Base-by-base conservation (phyloP, 2,888 invertebrate species). In the Dolichopus griseipennis region DNA sequence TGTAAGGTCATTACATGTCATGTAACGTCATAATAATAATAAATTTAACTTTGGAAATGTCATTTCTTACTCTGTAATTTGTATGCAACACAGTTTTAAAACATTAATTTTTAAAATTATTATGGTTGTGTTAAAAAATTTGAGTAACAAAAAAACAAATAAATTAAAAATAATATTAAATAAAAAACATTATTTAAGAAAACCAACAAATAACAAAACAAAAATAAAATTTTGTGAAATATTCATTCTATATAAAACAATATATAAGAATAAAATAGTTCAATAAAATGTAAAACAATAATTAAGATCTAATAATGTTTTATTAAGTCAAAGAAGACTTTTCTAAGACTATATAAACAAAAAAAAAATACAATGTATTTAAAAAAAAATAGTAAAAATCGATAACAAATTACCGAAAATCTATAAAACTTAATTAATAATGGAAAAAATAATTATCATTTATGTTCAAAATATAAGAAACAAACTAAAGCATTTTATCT, bases 61-160 rank as follows among this genome's bases (percentile, higher is more conserved):
- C 2, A 27, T 27, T 27, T 27, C 27, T 27, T 27, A 27, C 27
- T 4, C 27, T 27, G 27, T 27, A 27, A 2, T 4, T 5, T 27
- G 27, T 27, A 27, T 27, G 27, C 27, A n/a, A 37, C 37, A 37
- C 10, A 37, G 8, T 9, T 37, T 8, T 37, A 37, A 37, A 37
- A 52, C 15, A 52, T 52, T 52, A 7, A 18, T 52, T 52, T 18
- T 18, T 52, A 52, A 52, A 52, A 52, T 52, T 18, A 12, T 52
- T 52, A 52, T 52, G 52, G 52, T 52, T 52, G 52, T 52, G 52
- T 52, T 52, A 18, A 52, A 18, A 37, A 52, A 52, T 52, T 52
- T 52, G 52, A 52, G 52, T 52, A 52, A 52, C 6, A 52, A 52
- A 52, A 43, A 52, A 52, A 18, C 52, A 52, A 52, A 52, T 12